Percentiles rank a stretch among this genome's conserved stretches.
Evolutionary conservation across 1,140 invertebrate species (phyloP).

Genomic region (Ceratosolen fusciceps): DNA sequence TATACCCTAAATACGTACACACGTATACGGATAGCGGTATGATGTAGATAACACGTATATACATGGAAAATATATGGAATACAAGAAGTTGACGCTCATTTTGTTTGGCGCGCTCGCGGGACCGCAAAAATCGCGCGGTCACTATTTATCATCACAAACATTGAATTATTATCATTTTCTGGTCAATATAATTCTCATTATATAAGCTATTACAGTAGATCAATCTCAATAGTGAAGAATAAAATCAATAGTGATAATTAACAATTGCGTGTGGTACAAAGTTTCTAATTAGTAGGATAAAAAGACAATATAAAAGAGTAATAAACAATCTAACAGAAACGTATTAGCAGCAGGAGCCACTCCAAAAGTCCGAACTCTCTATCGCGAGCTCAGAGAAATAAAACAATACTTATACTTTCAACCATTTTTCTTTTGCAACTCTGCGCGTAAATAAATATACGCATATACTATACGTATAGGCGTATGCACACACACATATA

Average conservation of each 20-base stretch:
- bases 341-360: constrained; percentile 46
- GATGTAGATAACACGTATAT: no score
- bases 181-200: constrained; percentile 33
- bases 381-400: constrained; percentile 30
- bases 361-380: constrained; percentile 48
- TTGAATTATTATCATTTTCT: constrained; percentile 44
- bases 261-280: constrained; percentile 46
- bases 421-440: not conserved
- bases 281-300: constrained; percentile 46
- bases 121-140: constrained; percentile 31
- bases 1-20: not conserved
- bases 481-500: not conserved
- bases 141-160: constrained; percentile 43
- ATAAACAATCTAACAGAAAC: constrained; percentile 50
- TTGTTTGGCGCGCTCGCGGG: constrained; percentile 79
- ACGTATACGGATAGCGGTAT: no score
- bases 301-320: constrained; percentile 43
- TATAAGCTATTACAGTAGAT: constrained; percentile 41
- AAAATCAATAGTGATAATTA: constrained; percentile 47
- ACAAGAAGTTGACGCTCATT: constrained; percentile 97
- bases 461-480: not conserved
- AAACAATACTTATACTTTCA: not conserved
- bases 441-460: not conserved
- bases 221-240: constrained; percentile 35
- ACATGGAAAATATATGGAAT: constrained; percentile 57